Conservation (phyloP, 2,113 vertebrate species). For the Lanius ludovicianus region DNA sequence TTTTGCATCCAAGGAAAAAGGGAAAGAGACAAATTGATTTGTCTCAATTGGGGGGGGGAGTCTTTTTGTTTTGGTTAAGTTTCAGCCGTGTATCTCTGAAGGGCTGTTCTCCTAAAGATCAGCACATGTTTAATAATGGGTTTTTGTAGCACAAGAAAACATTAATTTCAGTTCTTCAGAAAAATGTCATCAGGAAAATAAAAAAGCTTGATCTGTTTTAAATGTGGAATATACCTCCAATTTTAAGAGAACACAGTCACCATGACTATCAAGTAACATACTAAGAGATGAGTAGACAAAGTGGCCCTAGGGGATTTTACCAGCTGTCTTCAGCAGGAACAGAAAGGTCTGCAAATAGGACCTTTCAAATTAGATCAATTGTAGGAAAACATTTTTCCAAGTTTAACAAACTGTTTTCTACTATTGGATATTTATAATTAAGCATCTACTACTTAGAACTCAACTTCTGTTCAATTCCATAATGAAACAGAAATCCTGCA, state of each 20-base stretch:
- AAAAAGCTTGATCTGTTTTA: background rate
- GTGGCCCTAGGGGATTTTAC: background rate
- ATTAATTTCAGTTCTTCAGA: background rate
- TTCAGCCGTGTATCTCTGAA: background rate
- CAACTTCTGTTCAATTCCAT: background rate
- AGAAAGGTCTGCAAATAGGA: background rate
- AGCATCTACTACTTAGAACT: background rate
- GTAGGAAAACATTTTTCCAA: background rate
- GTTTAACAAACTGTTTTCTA: background rate
- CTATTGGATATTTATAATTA: background rate
- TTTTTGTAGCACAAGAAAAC: background rate
- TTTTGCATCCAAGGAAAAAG: background rate
- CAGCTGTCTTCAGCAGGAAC: background rate
- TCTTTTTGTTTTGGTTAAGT: background rate
- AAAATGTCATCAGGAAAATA: background rate
- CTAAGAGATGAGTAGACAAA: background rate
- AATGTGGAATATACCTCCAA: background rate
- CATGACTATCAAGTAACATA: background rate
- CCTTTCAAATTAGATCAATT: background rate
- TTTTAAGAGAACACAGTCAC: background rate
- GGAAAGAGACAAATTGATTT: background rate
- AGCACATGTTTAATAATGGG: background rate
- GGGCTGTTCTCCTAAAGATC: background rate
- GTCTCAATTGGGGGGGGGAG: rapidly evolving
- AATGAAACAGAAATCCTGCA: background rate